Evolutionary conservation across 2,888 invertebrate genomes (phyloP), one percentile per base, ranked within the genome.

Genomic region (Himalopsyche tibetana): DNA sequence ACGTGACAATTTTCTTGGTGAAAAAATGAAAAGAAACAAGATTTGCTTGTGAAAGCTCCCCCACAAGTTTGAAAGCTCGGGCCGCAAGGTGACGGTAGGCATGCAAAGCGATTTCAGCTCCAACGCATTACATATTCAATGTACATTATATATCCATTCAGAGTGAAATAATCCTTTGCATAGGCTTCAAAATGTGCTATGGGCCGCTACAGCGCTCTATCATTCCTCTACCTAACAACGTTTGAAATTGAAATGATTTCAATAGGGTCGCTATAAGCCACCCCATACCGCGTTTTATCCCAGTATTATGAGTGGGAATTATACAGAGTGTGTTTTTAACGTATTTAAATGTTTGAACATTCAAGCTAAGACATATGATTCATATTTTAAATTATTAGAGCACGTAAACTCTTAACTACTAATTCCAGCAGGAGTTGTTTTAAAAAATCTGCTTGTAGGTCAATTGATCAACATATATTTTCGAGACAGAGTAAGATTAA

Each of bases 211-310:
- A 83, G 56, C 85, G 86, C 86, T 87, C 86, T 82, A 85, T 89
- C 88, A 89, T 89, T 85, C 87, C 88, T 84, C 86, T 86, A 88
- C 87, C 89, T 86, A 86, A 89, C 89, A 87, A 88, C 87, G 89
- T 89, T 89, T 89, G 89, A 89, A 89, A 89, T 89, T 89, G 89
- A 89, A 89, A 89, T 89, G 87, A 89, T 89, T 89, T 89, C 86
- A 89, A 89, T 89, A 63, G 89, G 88, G 88, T 85, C 84, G 85
- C 84, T 85, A 87, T 87, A 88, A 88, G 87, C 88, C 87, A 85
- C 87, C 87, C 87, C 86, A 84, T 80, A 84, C 86, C 80, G 79
- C 79, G 56, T 84, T 86, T 82, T 86, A 83, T 86, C 83, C 87
- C 82, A 86, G 82, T 83, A 88, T 88, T 88, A 88, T 88, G 86